phyloP scores from a whole-genome alignment of 2,113 vertebrate species.

The Lagenorhynchus albirostris region DNA sequence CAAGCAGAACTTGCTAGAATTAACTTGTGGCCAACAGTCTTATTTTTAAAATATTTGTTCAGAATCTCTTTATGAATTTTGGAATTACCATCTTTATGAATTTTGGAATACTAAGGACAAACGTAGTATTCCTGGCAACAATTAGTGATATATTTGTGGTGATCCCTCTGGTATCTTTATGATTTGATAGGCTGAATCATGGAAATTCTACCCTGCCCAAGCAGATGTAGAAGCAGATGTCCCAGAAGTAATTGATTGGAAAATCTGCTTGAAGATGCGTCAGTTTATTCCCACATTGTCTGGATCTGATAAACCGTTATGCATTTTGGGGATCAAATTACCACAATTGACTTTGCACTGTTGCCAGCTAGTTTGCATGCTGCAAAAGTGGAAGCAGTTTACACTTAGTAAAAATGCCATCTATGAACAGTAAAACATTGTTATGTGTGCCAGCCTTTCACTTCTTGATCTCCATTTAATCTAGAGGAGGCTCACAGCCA shows the following conservation, averaged over 20 bases:
- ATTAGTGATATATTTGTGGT: conserved; percentile 52
- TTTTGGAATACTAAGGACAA: conserved; percentile 36
- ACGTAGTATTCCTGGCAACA: conserved; percentile 50
- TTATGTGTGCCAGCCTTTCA: neutral
- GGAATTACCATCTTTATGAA: neutral
- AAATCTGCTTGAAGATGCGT: conserved; percentile 52
- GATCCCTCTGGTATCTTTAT: conserved; percentile 62
- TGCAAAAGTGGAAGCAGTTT: conserved; percentile 70
- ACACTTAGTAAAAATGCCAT: conserved; percentile 60
- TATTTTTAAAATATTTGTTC: conserved; percentile 43
- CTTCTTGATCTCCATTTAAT: conserved; percentile 13
- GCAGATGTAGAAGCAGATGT: conserved; percentile 14
- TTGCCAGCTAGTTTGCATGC: conserved; percentile 68
- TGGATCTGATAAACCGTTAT: conserved; percentile 68
- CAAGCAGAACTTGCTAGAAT: neutral
- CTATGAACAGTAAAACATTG: conserved; percentile 48
- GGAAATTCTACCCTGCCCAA: conserved; percentile 35
- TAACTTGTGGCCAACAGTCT: neutral
- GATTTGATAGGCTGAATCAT: conserved; percentile 54
- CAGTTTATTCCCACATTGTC: conserved; percentile 61
- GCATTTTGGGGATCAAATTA: conserved; percentile 35
- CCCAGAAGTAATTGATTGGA: conserved; percentile 53
- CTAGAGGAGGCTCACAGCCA: neutral
- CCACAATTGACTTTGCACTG: conserved; percentile 54
- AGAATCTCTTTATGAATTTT: conserved; percentile 3